Base-by-base conservation (phyloP, 2,113 vertebrate genomes). In the Petroica traversi region DNA sequence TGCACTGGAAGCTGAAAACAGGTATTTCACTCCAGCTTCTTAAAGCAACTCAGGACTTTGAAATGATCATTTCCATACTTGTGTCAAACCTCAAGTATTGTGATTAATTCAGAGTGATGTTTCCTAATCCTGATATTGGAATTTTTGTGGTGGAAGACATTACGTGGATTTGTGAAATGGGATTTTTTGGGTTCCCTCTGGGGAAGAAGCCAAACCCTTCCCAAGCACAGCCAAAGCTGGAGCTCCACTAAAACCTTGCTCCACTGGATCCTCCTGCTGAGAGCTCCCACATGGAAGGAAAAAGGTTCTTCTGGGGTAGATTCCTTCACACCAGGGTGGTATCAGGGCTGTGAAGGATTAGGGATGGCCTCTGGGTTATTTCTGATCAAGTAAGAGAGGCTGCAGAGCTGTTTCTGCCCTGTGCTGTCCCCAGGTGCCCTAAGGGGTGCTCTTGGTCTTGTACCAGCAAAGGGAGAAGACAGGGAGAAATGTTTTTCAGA, bases 1-100 rank as follows among this genome's bases (percentile, higher is more conserved):
- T 4, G 2, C 71, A 91, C 71, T 96, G 88, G 96, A 95, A 94
- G 62, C 87, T 97, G 95, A 95, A 97, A 97, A 84, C 92, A 96
- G 86, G 43, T 59, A 51, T 88, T 96, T 93, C 69, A 51, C 71
- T 96, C 86, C 43, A 40, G 92, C 75, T 90, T 95, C 94, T 93
- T 95, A 97, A 97, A 97, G 91, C 67, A 94, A 13, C 58, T 91
- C 72, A 81, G 51, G 72, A 85, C 85, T 95, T 73, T 20, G 63
- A 29, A 29, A 16, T 55, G 41, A 52, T 68, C 3, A 4, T 55
- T 86, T 90, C 43, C 5, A 7, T 26, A 68, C 31, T 34, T 34
- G 41, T 87, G 55, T 96, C 95, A 97, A 80, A 92, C 85, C 89
- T 84, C 26, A 97, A 95, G 46, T 43, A 68, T 4, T 4, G 4